Evolutionary conservation across 2,888 invertebrate species (phyloP).

Genomic region (Tipula lateralis): DNA sequence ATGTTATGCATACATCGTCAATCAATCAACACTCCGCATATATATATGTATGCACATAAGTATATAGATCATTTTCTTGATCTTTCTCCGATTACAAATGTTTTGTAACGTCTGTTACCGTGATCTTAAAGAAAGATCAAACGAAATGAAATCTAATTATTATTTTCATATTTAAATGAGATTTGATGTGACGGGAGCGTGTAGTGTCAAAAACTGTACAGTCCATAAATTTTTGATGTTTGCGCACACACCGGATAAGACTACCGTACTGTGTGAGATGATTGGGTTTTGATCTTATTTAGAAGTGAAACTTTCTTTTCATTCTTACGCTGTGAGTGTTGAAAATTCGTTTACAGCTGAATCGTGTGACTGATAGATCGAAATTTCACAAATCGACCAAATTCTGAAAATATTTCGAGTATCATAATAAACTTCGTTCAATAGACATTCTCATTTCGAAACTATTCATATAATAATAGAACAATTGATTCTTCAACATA

Average conservation of each 20-base stretch:
- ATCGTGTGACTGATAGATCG: neutral
- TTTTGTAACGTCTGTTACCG: neutral
- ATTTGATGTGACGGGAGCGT: neutral
- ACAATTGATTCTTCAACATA: neutral
- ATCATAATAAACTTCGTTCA: neutral
- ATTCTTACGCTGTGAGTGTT: neutral
- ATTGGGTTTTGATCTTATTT: neutral
- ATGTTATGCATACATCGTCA: neutral
- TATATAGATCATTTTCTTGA: neutral
- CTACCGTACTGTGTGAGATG: neutral
- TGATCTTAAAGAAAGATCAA: neutral
- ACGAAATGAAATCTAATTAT: neutral
- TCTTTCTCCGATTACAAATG: neutral
- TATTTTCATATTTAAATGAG: neutral
- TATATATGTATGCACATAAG: too few relatives aligned
- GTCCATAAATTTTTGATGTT: neutral
- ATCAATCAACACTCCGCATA: neutral
- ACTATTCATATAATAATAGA: neutral
- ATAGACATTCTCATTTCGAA: neutral
- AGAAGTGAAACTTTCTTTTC: neutral
- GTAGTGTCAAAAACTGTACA: neutral
- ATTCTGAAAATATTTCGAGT: neutral
- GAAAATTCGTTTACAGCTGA: neutral
- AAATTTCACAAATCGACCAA: neutral
- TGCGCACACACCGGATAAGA: neutral